Percentiles rank a stretch among this genome's conserved stretches.
Conservation (phyloP, 2,113 vertebrate genomes). For the Pygoscelis adeliae region DNA sequence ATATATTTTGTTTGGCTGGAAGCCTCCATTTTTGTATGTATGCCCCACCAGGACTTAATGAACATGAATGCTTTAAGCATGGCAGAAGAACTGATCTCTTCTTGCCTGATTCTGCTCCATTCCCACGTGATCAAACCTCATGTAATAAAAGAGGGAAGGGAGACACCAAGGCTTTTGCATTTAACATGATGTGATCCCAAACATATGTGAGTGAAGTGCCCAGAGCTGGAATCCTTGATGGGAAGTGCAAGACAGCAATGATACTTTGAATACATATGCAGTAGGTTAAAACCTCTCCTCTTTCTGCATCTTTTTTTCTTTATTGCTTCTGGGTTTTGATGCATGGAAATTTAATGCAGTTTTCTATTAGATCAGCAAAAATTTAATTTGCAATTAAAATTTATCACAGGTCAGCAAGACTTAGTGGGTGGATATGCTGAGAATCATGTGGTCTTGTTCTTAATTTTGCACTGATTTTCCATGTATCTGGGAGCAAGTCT, state of each 20-base stretch:
- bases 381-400: not conserved
- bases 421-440: not conserved
- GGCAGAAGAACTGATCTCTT: not conserved
- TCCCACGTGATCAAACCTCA: not conserved
- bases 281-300: not conserved
- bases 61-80: not conserved
- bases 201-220: not conserved
- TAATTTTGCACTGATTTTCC: not conserved
- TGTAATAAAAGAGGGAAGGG: not conserved
- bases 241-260: fast-evolving
- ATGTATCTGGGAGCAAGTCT: not conserved
- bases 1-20: not conserved
- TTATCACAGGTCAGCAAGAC: not conserved
- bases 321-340: not conserved
- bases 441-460: not conserved
- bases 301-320: not conserved
- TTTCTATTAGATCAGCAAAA: not conserved
- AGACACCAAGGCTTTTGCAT: not conserved
- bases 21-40: not conserved
- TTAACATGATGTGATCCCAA: not conserved
- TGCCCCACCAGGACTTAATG: not conserved
- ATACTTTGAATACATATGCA: not conserved
- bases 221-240: not conserved
- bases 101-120: not conserved
- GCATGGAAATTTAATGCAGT: not conserved